phyloP scores from a whole-genome alignment of 1,140 invertebrate genomes.

The Ceratitis capitata region DNA sequence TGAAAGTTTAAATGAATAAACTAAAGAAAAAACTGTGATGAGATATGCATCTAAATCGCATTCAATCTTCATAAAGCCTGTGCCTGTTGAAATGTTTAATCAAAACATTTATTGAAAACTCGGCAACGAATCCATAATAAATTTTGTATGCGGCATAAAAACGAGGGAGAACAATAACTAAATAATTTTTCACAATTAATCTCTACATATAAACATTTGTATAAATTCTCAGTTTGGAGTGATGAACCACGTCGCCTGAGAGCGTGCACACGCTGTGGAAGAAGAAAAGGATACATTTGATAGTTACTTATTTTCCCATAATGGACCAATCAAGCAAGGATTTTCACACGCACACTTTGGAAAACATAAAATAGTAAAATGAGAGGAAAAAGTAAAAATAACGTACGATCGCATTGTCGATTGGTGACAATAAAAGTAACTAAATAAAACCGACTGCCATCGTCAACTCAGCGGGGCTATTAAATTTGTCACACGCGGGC shows the following conservation, averaged over 20 bases:
- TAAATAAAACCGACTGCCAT: neutral
- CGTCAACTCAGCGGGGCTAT: conserved; percentile 18
- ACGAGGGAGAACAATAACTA: neutral
- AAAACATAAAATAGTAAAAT: neutral
- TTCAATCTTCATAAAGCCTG: neutral
- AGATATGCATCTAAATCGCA: no score
- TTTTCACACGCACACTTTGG: neutral
- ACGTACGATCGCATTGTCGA: neutral
- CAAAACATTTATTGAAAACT: neutral
- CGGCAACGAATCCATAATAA: neutral
- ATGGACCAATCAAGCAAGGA: neutral
- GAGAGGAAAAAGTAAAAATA: neutral
- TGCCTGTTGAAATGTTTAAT: conserved; percentile 18
- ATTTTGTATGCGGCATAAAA: neutral
- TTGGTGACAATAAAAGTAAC: neutral
- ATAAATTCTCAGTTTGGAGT: neutral
- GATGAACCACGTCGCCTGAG: neutral
- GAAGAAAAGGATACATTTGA: neutral
- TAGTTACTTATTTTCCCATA: conserved; percentile 35
- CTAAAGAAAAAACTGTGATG: no score
- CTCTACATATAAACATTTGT: conserved; percentile 38
- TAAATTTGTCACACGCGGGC: conserved; percentile 38
- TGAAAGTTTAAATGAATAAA: no score
- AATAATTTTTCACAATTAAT: conserved; percentile 27
- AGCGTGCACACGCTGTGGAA: neutral